phyloP scores from a whole-genome alignment of 2,888 invertebrate species.

The Aphelenchoides bicaudatus region DNA sequence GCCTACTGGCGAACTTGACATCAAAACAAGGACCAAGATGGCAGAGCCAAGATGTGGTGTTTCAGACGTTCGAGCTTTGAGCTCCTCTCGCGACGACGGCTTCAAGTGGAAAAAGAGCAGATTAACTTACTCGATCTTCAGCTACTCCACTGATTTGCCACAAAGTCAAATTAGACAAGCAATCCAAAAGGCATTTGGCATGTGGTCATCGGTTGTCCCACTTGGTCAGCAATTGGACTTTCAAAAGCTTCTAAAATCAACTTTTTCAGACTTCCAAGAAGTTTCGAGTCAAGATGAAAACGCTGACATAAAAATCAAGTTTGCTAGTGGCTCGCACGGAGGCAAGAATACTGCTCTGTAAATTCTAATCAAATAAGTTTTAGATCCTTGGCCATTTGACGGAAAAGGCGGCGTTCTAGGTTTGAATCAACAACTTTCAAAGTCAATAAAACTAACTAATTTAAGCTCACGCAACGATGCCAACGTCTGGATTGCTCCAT shows the following conservation, averaged over 20 bases:
- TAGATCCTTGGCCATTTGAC: slow-evolving; percentile 50
- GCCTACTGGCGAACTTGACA: slow-evolving; percentile 52
- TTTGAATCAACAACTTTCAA: too few relatives aligned
- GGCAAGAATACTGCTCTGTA: slow-evolving; percentile 1
- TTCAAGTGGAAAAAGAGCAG: slow-evolving; percentile 55
- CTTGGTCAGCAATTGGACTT: too few relatives aligned
- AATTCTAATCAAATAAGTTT: background rate
- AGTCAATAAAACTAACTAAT: too few relatives aligned
- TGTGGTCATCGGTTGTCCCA: slow-evolving; percentile 50
- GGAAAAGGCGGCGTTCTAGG: slow-evolving; percentile 53
- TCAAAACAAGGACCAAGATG: slow-evolving; percentile 54
- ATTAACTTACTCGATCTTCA: slow-evolving; percentile 55
- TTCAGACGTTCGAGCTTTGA: slow-evolving; percentile 46
- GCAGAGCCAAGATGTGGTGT: slow-evolving; percentile 56
- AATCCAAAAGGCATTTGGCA: slow-evolving; percentile 52
- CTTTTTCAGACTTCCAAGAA: slow-evolving; percentile 54
- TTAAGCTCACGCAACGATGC: slow-evolving; percentile 60
- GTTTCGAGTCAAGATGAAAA: slow-evolving; percentile 39
- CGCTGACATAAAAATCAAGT: slow-evolving; percentile 51
- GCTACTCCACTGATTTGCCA: slow-evolving; percentile 51
- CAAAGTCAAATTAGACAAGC: slow-evolving; percentile 49
- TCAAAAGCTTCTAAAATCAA: too few relatives aligned
- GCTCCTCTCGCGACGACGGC: slow-evolving; percentile 37
- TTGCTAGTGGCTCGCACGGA: slow-evolving; percentile 50
- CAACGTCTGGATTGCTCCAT: slow-evolving; percentile 56